A percentile compares a stretch with the other conserved stretches of the same genome.
These are phyloP conservation scores for Drosophila phalerata DNA, from an alignment of 2,888 invertebrate genomes.

Conservation along the genomic window DNA sequence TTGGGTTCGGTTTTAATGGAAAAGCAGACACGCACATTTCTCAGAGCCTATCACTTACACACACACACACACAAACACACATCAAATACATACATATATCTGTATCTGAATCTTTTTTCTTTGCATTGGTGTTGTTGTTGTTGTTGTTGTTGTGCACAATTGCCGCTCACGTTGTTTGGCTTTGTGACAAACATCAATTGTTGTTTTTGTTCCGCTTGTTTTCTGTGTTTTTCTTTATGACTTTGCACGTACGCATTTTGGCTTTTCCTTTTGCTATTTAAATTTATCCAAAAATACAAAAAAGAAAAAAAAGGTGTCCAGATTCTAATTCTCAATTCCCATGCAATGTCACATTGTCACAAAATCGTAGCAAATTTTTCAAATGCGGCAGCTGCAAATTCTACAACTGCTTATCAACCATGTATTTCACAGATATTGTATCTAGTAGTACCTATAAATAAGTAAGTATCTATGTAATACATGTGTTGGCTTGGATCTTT, in stretches of 20 bases:
- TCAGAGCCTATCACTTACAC: slow-evolving; percentile 30
- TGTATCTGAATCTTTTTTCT: slow-evolving; percentile 28
- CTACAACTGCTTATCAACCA: slow-evolving; percentile 25
- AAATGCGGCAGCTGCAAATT: slow-evolving; percentile 25
- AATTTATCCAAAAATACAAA: slow-evolving; percentile 25
- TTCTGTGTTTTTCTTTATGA: slow-evolving; percentile 51
- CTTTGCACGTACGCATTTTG: slow-evolving; percentile 65
- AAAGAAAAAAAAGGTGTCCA: not conserved
- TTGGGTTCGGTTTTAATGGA: slow-evolving; percentile 47
- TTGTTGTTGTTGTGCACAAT: slow-evolving; percentile 23
- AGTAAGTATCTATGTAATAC: slow-evolving; percentile 11
- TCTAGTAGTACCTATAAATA: slow-evolving; percentile 12
- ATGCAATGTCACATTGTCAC: slow-evolving; percentile 45
- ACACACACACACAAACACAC: not conserved
- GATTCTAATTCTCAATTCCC: slow-evolving; percentile 45
- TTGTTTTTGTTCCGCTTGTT: slow-evolving; percentile 32
- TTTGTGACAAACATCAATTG: slow-evolving; percentile 31
- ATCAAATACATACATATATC: slow-evolving; percentile 2
- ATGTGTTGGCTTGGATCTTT: slow-evolving; percentile 26
- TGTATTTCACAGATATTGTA: slow-evolving; percentile 55
- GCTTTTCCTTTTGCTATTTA: slow-evolving; percentile 34
- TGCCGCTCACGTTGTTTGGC: slow-evolving; percentile 39
- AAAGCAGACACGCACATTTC: slow-evolving; percentile 66
- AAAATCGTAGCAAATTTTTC: slow-evolving; percentile 2
- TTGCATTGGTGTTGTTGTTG: slow-evolving; percentile 19